Evolutionary conservation across 2,113 vertebrate genomes (phyloP).

Genomic region (Nannobrachium achirus): DNA sequence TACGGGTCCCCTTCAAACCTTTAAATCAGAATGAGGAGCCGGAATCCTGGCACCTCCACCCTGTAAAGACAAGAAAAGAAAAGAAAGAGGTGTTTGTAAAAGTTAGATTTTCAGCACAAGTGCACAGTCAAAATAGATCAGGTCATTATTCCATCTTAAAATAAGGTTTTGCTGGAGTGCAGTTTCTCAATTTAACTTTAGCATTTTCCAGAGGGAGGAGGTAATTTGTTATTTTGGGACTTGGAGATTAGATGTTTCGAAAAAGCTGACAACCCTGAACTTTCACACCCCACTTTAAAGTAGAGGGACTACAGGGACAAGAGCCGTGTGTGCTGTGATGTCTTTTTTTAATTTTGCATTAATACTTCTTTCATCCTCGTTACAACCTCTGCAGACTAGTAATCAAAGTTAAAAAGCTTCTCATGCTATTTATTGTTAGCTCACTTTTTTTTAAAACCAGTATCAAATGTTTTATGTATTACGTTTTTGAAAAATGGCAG

Average conservation of each 20-base stretch:
- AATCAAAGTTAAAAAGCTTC: not conserved
- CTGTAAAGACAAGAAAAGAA: conserved; percentile 40
- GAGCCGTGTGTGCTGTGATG: too few species aligned
- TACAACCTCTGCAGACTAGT: not conserved
- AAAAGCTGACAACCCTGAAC: not conserved
- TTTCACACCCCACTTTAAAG: too few species aligned
- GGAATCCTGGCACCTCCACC: conserved; percentile 66
- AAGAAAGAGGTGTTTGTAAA: not conserved
- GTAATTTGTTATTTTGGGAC: not conserved
- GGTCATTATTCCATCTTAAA: not conserved
- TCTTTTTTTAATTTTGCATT: too few species aligned
- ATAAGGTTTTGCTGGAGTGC: conserved; percentile 16
- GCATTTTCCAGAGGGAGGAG: not conserved
- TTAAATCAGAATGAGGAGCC: conserved; percentile 46
- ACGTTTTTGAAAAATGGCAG: too few species aligned
- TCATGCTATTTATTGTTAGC: too few species aligned
- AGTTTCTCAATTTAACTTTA: not conserved
- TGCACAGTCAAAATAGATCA: too few species aligned
- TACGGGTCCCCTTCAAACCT: conserved; percentile 41
- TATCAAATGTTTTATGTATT: too few species aligned
- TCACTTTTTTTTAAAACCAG: too few species aligned
- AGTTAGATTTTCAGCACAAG: not conserved
- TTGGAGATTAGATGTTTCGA: not conserved
- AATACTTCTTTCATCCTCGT: not conserved
- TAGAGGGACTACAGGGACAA: too few species aligned